Evolutionary conservation across 1,140 invertebrate genomes (phyloP).

Genomic region (Parapsyche elsis): DNA sequence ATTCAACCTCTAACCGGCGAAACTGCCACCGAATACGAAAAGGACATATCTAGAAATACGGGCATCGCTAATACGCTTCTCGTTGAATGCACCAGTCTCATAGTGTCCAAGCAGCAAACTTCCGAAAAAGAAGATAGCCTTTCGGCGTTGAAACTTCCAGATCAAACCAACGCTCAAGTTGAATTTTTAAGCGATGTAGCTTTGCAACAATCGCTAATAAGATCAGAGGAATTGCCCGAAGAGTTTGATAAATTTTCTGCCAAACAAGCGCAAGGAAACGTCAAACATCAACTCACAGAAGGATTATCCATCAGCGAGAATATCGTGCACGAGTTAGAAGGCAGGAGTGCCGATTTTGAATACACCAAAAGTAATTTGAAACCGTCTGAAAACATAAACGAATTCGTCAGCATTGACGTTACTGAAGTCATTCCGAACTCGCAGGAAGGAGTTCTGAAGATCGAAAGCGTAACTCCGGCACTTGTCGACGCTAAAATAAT

Average conservation of each 20-base stretch:
- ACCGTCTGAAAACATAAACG: constrained; percentile 37
- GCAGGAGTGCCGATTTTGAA: constrained; percentile 59
- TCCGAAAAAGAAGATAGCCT: constrained; percentile 61
- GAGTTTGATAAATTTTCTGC: constrained; percentile 58
- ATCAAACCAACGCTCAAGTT: constrained; percentile 57
- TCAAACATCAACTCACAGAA: constrained; percentile 65
- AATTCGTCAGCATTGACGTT: constrained; percentile 39
- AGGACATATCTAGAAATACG: constrained; percentile 19
- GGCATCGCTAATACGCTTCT: constrained; percentile 57
- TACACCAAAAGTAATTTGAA: constrained; percentile 50
- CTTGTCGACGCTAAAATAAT: constrained; percentile 57
- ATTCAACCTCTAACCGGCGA: constrained; percentile 62
- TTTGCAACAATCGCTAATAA: constrained; percentile 63
- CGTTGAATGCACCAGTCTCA: constrained; percentile 58
- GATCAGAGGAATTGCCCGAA: constrained; percentile 54
- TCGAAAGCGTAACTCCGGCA: constrained; percentile 55
- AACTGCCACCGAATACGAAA: constrained; percentile 23
- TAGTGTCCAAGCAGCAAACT: constrained; percentile 58
- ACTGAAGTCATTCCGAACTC: constrained; percentile 57
- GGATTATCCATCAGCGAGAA: constrained; percentile 64
- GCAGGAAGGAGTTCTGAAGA: constrained; percentile 54
- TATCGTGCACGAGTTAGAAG: constrained; percentile 63
- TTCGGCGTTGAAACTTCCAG: constrained; percentile 57
- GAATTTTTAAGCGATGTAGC: constrained; percentile 58
- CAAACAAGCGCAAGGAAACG: constrained; percentile 59